These are phyloP conservation scores for Illadopsis cleaveri DNA, from an alignment of 2,113 vertebrate genomes.

Conservation along the genomic window DNA sequence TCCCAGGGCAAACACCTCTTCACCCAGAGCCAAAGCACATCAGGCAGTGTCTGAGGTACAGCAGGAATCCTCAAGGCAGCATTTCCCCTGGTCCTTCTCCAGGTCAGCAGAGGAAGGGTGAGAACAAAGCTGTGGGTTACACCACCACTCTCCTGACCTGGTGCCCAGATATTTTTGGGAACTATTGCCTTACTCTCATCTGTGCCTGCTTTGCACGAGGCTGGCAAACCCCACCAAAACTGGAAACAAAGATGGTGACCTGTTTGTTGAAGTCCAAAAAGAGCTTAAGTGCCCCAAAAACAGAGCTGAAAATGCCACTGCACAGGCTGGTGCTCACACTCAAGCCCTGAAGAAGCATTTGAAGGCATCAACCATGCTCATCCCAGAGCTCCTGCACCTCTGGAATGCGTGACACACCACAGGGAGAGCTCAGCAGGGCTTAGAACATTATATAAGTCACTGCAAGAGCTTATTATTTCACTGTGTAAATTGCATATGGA, in stretches of 20 bases:
- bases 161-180: not conserved
- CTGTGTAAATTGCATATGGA: not conserved
- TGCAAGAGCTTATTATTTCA: not conserved
- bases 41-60: not conserved
- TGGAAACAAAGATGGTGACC: not conserved
- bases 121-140: not conserved
- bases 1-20: not conserved
- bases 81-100: not conserved
- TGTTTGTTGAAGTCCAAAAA: not conserved
- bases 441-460: not conserved
- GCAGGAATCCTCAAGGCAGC: not conserved
- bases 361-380: not conserved
- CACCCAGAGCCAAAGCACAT: not conserved
- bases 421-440: not conserved
- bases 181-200: not conserved
- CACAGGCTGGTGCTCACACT: not conserved
- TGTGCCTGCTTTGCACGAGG: rapidly evolving
- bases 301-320: not conserved
- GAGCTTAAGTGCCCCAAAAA: not conserved
- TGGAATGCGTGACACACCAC: not conserved
- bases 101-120: not conserved
- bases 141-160: not conserved
- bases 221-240: not conserved
- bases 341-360: not conserved
- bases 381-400: not conserved